Evolutionary conservation across 2,888 invertebrate species (phyloP), one percentile per base, ranked within the genome.

Genomic region (Melieria omissa): DNA sequence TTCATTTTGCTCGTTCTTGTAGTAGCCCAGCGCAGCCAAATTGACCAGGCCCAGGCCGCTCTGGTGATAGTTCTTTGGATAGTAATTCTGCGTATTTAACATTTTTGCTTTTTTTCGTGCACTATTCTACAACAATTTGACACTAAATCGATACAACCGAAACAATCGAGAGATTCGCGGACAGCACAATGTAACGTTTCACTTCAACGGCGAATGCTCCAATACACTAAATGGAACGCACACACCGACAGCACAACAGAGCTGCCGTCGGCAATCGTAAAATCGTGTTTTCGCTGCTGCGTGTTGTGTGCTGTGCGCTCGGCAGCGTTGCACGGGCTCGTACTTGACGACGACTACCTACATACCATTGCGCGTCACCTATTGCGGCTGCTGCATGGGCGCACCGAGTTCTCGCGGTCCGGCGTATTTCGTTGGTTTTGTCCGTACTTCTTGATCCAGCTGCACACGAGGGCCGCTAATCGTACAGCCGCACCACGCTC

Each of bases 61-160:
- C 58, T 86, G 81, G 77, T 84, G 83, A 80, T 85, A 86, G 79
- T 86, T 86, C 78, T 85, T 86, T 57, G 85, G 86, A 79, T 84
- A 86, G 76, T 84, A 72, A 71, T 78, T 73, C 49, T 44, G 52
- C 42, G 12, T 10, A 49, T 55, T 62, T 64, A 58, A 62, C 52
- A 74, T 72, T 63, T 52, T 68, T 47, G 14, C 69, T 64, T 62
- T 52, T 63, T 54, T 5, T 9, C n/a, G 5, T 10, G 29, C 29
- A 29, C 29, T 29, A 29, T 29, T 29, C 29, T 29, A 29, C 29
- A 29, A 29, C 14, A 63, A 69, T 52, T 63, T 65, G 44, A 49
- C 70, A 63, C 64, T 47, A 46, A 69, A 57, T 47, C 65, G 52
- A 65, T 65, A 46, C 16, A 41, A 46, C 10, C 42, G n/a, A 44